These are phyloP conservation scores for Onychomys leucogaster DNA, from an alignment of 2,797 vertebrate species.

Conservation along the genomic window DNA sequence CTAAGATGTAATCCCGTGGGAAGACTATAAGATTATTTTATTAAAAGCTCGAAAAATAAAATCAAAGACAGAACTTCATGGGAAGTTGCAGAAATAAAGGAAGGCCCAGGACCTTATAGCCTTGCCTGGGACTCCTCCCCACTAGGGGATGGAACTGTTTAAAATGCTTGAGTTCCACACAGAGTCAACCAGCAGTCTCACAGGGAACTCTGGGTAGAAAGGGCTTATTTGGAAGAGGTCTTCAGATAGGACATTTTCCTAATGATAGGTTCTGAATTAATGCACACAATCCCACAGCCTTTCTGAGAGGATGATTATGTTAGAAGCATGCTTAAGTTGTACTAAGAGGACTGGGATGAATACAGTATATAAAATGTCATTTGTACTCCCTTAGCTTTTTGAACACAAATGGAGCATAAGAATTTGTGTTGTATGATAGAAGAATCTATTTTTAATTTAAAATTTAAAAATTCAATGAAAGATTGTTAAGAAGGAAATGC, in stretches of 20 bases:
- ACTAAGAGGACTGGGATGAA: background rate
- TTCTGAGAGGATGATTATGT: background rate
- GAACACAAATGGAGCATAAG: background rate
- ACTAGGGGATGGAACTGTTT: background rate
- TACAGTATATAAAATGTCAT: background rate
- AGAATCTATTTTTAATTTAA: background rate
- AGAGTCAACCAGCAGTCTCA: background rate
- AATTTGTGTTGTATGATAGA: background rate
- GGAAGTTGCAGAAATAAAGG: background rate
- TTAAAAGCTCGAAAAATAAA: background rate
- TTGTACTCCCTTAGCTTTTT: background rate
- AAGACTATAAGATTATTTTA: conserved; percentile 12
- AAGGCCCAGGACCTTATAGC: background rate
- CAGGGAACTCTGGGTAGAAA: background rate
- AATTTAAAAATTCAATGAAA: background rate
- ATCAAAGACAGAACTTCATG: background rate
- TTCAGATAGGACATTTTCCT: background rate
- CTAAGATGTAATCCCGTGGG: background rate
- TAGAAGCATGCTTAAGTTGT: background rate
- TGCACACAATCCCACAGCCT: background rate
- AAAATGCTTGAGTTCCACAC: background rate
- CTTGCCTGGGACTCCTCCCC: background rate
- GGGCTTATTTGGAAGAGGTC: background rate
- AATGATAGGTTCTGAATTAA: background rate
- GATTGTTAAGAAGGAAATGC: background rate